Evolutionary conservation across 2,797 vertebrate genomes (phyloP).

Genomic region (Mormyrops attenuatus): DNA sequence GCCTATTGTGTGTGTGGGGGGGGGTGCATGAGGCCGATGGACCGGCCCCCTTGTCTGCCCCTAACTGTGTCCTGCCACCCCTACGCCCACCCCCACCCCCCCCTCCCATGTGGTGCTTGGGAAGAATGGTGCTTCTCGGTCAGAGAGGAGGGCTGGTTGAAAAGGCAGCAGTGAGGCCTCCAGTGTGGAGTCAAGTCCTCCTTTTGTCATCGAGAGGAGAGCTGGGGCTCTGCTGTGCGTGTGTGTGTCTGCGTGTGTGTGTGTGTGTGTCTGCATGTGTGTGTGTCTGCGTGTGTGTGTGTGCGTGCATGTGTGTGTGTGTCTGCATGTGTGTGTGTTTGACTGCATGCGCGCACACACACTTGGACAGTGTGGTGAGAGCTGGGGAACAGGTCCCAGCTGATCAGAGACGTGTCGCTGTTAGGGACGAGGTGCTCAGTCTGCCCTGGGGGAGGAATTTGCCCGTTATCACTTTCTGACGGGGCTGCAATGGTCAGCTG

Average conservation of each 20-base stretch:
- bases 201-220: slow-evolving; percentile 80
- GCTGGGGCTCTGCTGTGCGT: slow-evolving; percentile 48
- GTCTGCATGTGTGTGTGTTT: background rate
- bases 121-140: slow-evolving; percentile 63
- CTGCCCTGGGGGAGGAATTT: background rate
- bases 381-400: background rate
- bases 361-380: background rate
- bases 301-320: slow-evolving; percentile 16
- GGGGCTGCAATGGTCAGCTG: background rate
- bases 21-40: slow-evolving; percentile 51
- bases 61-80: slow-evolving; percentile 60
- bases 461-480: background rate
- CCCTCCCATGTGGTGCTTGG: slow-evolving; percentile 26
- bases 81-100: background rate
- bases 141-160: slow-evolving; percentile 78
- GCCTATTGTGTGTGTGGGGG: slow-evolving; percentile 66
- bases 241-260: background rate
- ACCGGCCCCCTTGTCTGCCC: slow-evolving; percentile 73
- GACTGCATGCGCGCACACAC: background rate
- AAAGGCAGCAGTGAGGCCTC: slow-evolving; percentile 90
- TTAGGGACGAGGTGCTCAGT: background rate
- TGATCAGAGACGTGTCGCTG: background rate
- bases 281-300: slow-evolving; percentile 19
- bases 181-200: slow-evolving; percentile 84
- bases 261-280: background rate